These are phyloP conservation scores for Saccostrea echinata DNA, from an alignment of 1,140 invertebrate species.

Conservation along the genomic window DNA sequence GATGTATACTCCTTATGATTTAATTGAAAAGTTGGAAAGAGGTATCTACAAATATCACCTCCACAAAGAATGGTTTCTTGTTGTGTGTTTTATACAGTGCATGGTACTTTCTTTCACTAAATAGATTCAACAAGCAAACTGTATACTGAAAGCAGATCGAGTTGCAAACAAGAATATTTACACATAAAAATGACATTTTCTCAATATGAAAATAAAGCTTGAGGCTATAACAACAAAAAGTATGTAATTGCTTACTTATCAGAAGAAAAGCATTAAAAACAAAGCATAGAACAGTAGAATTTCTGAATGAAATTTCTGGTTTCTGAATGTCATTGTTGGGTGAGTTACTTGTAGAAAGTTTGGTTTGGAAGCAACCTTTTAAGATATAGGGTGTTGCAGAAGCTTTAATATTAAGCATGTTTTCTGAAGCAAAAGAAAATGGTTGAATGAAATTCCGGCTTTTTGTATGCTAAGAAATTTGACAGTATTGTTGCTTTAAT, in stretches of 20 bases:
- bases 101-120: neutral
- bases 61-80: neutral
- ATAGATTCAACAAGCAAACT: no score
- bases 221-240: no score
- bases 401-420: conserved; percentile 7
- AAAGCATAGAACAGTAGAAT: no score
- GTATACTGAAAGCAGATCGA: no score
- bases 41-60: neutral
- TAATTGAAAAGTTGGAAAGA: conserved; percentile 26
- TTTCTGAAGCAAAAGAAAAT: neutral
- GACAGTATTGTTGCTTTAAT: neutral
- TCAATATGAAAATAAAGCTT: no score
- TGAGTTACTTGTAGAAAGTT: neutral
- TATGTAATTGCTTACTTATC: no score
- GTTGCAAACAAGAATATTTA: no score
- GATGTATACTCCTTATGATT: neutral
- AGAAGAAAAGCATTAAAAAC: no score
- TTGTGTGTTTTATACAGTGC: neutral
- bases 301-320: no score
- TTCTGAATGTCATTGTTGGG: no score
- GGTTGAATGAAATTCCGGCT: neutral
- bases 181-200: no score
- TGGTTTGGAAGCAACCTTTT: neutral
- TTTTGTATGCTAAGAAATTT: neutral
- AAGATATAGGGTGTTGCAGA: neutral